A percentile compares a stretch with the other conserved stretches of the same genome.
phyloP scores from a whole-genome alignment of 2,797 vertebrate genomes.

The Falco berigora region DNA sequence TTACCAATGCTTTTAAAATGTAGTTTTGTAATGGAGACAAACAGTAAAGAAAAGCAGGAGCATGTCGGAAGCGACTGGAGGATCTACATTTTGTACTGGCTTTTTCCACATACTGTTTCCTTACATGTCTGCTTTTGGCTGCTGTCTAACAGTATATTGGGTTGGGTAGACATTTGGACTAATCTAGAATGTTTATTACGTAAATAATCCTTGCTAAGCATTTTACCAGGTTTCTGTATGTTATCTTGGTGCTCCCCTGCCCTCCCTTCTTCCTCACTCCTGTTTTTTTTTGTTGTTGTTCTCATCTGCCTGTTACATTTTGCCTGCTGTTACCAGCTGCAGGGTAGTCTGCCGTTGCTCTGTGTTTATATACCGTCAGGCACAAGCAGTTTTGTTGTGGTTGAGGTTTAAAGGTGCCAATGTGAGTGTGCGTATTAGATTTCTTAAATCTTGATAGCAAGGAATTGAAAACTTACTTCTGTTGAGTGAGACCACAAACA shows the following conservation, averaged over 20 bases:
- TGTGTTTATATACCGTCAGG: background rate
- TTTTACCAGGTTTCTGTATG: background rate
- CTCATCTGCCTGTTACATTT: background rate
- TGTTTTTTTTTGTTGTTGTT: background rate
- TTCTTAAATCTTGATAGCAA: background rate
- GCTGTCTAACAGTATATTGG: background rate
- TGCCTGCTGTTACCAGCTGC: background rate
- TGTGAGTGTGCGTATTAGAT: background rate
- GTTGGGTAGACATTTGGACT: background rate
- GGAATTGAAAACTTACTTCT: background rate
- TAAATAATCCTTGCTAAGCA: conserved; percentile 27
- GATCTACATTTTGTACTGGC: accelerated
- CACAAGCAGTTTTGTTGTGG: background rate
- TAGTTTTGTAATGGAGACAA: background rate
- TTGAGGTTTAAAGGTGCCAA: background rate
- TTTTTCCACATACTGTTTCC: background rate
- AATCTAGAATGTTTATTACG: background rate
- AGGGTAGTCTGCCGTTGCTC: background rate
- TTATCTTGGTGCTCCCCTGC: background rate
- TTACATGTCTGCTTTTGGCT: background rate
- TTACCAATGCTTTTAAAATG: background rate
- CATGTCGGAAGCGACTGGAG: background rate
- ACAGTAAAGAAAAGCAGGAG: background rate
- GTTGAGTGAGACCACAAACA: background rate
- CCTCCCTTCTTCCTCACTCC: background rate